phyloP scores from a whole-genome alignment of 2,888 invertebrate species.

The Drosophila crucigera region DNA sequence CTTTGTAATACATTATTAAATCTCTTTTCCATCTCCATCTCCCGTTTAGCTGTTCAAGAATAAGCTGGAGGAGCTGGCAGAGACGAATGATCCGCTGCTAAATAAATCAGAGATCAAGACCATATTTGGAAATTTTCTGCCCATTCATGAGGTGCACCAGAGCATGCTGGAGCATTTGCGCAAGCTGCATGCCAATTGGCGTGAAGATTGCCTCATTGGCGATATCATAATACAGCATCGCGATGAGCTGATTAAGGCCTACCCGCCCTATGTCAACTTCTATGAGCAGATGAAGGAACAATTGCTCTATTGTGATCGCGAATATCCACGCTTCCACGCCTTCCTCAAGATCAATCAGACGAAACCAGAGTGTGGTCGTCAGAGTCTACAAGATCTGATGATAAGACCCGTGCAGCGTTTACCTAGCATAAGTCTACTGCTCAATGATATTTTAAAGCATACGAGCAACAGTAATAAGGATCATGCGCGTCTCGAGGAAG shows the following conservation, averaged over 20 bases:
- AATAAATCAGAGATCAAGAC: constrained; percentile 96
- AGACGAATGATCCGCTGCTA: constrained; percentile 91
- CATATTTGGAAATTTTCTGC: constrained; percentile 97
- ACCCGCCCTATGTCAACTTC: constrained; percentile 99
- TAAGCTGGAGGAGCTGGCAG: constrained; percentile 94
- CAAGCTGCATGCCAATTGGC: constrained; percentile 88
- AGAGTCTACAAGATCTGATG: constrained; percentile 97
- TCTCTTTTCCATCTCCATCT: constrained; percentile 20
- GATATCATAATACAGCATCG: constrained; percentile 95
- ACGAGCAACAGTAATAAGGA: constrained; percentile 96
- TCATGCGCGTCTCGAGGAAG: constrained; percentile 92
- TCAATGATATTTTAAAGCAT: constrained; percentile 97
- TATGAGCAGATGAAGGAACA: constrained; percentile 98
- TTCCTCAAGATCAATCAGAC: constrained; percentile 98
- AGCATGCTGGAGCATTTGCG: constrained; percentile 88
- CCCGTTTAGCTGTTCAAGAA: constrained; percentile 94
- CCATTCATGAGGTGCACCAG: constrained; percentile 97
- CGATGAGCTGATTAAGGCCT: constrained; percentile 95
- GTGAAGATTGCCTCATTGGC: constrained; percentile 94
- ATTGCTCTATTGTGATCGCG: constrained; percentile 94
- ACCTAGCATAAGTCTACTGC: constrained; percentile 96
- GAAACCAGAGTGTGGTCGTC: constrained; percentile 97
- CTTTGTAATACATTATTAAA: background rate
- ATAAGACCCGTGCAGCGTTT: constrained; percentile 99
- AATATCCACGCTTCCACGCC: constrained; percentile 98